These are phyloP conservation scores for Podarcis siculus DNA, from an alignment of 2,797 vertebrate genomes.

Conservation along the genomic window DNA sequence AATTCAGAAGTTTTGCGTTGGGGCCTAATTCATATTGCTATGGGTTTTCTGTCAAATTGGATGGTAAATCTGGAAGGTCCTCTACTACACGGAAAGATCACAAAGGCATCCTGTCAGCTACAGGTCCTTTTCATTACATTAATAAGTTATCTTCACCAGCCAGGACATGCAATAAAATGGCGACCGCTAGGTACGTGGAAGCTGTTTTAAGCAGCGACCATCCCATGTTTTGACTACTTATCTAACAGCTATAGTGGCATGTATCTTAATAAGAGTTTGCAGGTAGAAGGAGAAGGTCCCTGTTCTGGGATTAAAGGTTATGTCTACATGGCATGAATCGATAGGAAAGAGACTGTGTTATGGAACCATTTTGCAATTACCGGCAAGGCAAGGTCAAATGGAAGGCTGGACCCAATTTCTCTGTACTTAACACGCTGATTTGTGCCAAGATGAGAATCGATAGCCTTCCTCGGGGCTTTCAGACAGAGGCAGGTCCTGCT, in stretches of 20 bases:
- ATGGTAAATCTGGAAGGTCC: not conserved
- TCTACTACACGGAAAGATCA: not conserved
- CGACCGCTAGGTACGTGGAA: not conserved
- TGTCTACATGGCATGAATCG: not conserved
- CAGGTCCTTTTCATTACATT: not conserved
- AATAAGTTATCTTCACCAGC: not conserved
- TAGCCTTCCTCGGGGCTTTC: not conserved
- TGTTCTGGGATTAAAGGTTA: not conserved
- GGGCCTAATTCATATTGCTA: not conserved
- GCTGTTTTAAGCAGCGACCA: not conserved
- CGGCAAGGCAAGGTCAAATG: not conserved
- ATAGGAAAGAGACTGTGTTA: not conserved
- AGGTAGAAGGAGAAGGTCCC: not conserved
- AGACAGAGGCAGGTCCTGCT: not conserved
- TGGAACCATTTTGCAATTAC: not conserved
- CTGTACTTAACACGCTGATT: not conserved
- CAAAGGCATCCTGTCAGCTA: not conserved
- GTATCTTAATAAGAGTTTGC: not conserved
- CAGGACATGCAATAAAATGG: not conserved
- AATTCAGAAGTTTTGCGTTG: not conserved
- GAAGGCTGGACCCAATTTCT: not conserved
- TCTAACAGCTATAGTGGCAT: not conserved
- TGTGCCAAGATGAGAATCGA: conserved; percentile 13
- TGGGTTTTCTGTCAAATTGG: too few species aligned
- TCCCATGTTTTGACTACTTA: not conserved